These are phyloP conservation scores for Anabas testudineus DNA, from an alignment of 2,797 vertebrate genomes.

Conservation along the genomic window DNA sequence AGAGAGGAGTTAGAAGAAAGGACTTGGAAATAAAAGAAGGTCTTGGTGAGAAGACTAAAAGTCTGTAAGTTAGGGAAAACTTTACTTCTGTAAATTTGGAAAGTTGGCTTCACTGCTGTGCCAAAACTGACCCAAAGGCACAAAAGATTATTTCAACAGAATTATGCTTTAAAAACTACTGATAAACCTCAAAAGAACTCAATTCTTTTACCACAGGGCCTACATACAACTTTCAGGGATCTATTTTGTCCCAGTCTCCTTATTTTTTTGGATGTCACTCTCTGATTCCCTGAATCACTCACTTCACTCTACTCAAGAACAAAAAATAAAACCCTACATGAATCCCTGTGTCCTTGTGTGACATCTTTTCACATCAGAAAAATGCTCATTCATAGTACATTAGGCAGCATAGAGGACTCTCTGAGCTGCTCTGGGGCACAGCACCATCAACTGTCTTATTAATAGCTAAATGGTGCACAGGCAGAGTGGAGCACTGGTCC, in stretches of 20 bases:
- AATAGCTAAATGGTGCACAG: background rate
- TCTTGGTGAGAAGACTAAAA: background rate
- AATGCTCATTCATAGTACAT: background rate
- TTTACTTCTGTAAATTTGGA: conserved; percentile 13
- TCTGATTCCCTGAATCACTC: too few relatives aligned
- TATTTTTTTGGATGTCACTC: too few relatives aligned
- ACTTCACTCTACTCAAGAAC: too few relatives aligned
- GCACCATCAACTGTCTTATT: conserved; percentile 4
- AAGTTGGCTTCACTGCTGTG: conserved; percentile 7
- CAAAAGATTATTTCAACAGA: conserved; percentile 47
- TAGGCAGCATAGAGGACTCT: background rate
- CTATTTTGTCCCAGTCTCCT: conserved; percentile 26
- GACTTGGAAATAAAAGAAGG: conserved; percentile 16
- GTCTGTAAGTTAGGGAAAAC: too few relatives aligned
- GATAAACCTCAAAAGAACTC: too few relatives aligned
- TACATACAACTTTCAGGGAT: background rate
- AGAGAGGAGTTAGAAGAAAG: background rate
- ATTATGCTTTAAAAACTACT: conserved; percentile 32
- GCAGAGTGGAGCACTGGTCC: background rate
- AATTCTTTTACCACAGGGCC: conserved; percentile 16
- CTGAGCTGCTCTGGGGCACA: background rate
- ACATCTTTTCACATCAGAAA: background rate
- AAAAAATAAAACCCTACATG: background rate
- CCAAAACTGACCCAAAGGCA: conserved; percentile 22
- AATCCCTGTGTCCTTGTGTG: background rate